Evolutionary conservation across 2,888 invertebrate genomes (phyloP), one percentile per base, ranked within the genome.

Genomic region (Synanthedon formicaeformis): DNA sequence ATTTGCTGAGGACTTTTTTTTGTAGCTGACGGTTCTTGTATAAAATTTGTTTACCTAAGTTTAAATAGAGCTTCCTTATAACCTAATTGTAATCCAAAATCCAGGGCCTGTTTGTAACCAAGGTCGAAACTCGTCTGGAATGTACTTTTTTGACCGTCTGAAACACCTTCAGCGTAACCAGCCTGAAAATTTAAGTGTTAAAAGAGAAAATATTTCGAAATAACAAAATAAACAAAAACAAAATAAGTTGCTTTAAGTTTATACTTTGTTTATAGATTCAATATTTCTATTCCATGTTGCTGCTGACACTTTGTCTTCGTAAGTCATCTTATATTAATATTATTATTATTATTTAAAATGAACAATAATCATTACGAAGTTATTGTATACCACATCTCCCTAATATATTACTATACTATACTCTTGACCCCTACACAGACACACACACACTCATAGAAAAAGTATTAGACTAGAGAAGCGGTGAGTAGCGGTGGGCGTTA

Each of bases 121-220:
- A 69, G 67, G 64, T 94, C 91, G 71, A 94, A 94, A 67, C 91
- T 90, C 16, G 83, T 68, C 78, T 94, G 94, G 62, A 91, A 92
- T 51, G 88, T 87, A 52, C 88, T 75, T 14, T 90, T 85, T 58
- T 90, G 86, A 1, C 93, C 94, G 67, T 89, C 90, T 40, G 88
- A 78, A 55, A 91, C 85, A 18, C 94, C 94, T 73, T 94, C 92
- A 64, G 90, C 88, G 64, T 89, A 93, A 48, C 92, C 93, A 60
- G 81, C 77, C 93, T 93, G 60, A 18, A 65, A 69, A 16, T 16
- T 12, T 23, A 23, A 23, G 5, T 23, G 5, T 23, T 23, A 1
- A 50, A 8, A 34, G 8, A 8, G 8, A 34, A 50, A 50, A 50
- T 50, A 12, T 13, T 5, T 11, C 16, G 2, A 16, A 49, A 49